Conservation (phyloP, 1,140 invertebrate genomes). For the Heliconius nattereri region DNA sequence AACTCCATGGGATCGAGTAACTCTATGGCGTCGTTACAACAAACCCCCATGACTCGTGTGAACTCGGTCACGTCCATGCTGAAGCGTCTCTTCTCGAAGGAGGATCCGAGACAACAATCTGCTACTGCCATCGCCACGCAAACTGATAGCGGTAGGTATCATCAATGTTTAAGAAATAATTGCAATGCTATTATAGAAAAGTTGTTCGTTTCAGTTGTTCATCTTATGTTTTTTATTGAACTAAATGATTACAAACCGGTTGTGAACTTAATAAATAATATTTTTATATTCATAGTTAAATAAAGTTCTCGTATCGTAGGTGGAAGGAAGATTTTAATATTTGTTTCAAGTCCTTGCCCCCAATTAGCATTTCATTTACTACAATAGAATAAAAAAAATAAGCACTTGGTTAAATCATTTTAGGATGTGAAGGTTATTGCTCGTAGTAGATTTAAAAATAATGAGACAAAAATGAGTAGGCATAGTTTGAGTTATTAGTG, state of each 20-base stretch:
- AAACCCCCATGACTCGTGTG: conserved; percentile 85
- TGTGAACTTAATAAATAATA: no score
- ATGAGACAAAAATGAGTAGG: no score
- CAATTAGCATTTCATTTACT: neutral
- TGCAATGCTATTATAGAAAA: neutral
- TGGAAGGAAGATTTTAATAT: neutral
- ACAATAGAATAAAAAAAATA: neutral
- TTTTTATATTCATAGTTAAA: neutral
- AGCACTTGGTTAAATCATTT: neutral
- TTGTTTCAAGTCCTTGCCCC: neutral
- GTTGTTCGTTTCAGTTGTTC: neutral
- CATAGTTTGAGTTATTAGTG: no score
- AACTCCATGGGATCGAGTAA: conserved; percentile 78
- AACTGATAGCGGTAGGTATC: conserved; percentile 64
- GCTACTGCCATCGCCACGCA: conserved; percentile 44
- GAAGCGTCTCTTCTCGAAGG: conserved; percentile 88
- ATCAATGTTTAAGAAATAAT: neutral
- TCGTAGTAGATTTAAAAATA: neutral
- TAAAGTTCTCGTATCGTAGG: neutral
- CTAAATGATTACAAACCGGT: neutral
- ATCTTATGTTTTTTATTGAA: neutral
- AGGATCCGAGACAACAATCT: conserved; percentile 78
- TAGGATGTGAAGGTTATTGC: neutral
- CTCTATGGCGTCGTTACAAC: conserved; percentile 79
- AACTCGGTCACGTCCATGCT: conserved; percentile 89